Percentiles rank a stretch among this genome's conserved stretches.
Evolutionary conservation across 2,888 invertebrate species (phyloP).

Genomic region (Tipula helvola): DNA sequence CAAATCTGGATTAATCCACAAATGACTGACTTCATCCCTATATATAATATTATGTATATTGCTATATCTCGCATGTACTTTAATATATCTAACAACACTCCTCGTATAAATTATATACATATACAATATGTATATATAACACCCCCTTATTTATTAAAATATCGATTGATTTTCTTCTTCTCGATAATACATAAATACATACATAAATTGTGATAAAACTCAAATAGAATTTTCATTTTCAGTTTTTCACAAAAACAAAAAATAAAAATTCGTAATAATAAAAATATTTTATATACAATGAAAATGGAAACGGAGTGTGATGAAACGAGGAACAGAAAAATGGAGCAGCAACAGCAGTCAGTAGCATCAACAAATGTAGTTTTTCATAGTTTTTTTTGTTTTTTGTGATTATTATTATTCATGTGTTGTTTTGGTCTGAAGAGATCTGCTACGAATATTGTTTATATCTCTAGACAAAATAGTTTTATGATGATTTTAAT

Average conservation of each 20-base stretch:
- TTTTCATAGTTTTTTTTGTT: background rate
- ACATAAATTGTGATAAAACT: constrained; percentile 4
- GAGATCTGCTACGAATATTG: background rate
- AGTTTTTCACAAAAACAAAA: background rate
- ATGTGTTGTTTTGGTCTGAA: background rate
- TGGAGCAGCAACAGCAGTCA: background rate
- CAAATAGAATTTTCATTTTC: background rate
- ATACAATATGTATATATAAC: background rate
- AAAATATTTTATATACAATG: background rate
- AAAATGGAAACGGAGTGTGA: background rate
- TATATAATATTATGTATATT: background rate
- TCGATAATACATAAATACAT: background rate
- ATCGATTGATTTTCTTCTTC: background rate
- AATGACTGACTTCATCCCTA: background rate
- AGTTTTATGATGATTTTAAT: constrained; percentile 4
- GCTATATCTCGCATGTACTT: background rate
- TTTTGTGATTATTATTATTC: background rate
- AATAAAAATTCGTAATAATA: background rate
- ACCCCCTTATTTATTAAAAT: background rate
- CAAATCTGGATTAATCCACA: background rate
- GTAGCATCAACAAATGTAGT: background rate
- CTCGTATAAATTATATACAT: background rate
- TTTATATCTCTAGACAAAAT: background rate
- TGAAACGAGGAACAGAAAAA: background rate
- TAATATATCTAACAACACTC: background rate